Conservation (phyloP, 1,140 invertebrate genomes). For the Hyposmocoma kahamanoa region DNA sequence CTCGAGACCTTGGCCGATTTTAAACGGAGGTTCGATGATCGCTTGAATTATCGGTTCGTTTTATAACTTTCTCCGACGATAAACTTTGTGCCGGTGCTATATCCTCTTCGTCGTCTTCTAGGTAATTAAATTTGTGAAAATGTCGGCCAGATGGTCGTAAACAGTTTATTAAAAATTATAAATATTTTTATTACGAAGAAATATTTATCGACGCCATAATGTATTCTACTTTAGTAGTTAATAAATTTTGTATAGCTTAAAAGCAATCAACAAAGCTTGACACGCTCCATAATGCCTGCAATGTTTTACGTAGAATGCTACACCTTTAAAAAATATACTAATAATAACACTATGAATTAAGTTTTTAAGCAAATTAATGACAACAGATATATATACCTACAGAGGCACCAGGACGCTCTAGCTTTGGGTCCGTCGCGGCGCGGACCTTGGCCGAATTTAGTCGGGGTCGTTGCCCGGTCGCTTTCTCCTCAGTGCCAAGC, state of each 20-base stretch:
- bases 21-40: constrained; percentile 49
- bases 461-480: constrained; percentile 45
- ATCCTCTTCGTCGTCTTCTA: constrained; percentile 48
- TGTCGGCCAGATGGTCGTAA: constrained; percentile 29
- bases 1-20: constrained; percentile 65
- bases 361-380: too few relatives aligned
- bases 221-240: neutral
- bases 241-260: neutral
- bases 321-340: too few relatives aligned
- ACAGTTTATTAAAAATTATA: too few relatives aligned
- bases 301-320: too few relatives aligned
- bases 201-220: constrained; percentile 16
- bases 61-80: constrained; percentile 56
- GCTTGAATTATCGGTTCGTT: constrained; percentile 42
- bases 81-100: constrained; percentile 48
- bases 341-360: too few relatives aligned
- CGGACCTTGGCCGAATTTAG: constrained; percentile 68
- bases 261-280: too few relatives aligned
- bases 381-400: too few relatives aligned
- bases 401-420: constrained; percentile 9
- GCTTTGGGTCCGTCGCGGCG: constrained; percentile 24
- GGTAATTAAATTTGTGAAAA: constrained; percentile 31
- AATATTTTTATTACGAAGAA: constrained; percentile 24
- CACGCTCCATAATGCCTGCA: too few relatives aligned
- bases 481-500: constrained; percentile 38